phyloP scores from a whole-genome alignment of 1,140 invertebrate genomes.

The Condylostylus longicornis region DNA sequence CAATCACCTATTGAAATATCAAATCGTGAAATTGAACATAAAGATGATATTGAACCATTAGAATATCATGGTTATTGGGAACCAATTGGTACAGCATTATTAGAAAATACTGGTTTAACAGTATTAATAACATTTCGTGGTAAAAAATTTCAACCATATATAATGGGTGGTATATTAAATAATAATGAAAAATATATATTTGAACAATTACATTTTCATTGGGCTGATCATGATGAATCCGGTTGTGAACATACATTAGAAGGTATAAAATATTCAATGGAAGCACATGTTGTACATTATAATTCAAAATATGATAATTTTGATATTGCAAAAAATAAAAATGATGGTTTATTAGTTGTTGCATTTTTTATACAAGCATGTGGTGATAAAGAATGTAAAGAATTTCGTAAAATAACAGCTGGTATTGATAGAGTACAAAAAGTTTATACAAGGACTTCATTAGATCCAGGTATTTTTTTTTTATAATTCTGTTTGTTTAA shows the following conservation, averaged over 20 bases:
- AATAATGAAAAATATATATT: constrained; percentile 51
- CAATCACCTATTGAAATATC: constrained; percentile 38
- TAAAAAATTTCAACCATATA: constrained; percentile 27
- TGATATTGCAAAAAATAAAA: constrained; percentile 48
- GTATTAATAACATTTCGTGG: constrained; percentile 30
- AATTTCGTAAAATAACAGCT: constrained; percentile 31
- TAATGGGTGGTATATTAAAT: constrained; percentile 42
- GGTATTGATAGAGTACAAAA: constrained; percentile 29
- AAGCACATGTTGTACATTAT: constrained; percentile 65
- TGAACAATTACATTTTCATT: constrained; percentile 64
- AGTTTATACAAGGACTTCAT: constrained; percentile 25
- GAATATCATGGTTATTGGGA: constrained; percentile 40
- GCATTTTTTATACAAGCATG: constrained; percentile 53
- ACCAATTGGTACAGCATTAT: constrained; percentile 25
- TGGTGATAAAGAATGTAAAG: constrained; percentile 30
- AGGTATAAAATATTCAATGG: constrained; percentile 45
- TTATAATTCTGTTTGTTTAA: no score
- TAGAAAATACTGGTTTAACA: constrained; percentile 29
- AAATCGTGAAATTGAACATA: constrained; percentile 34
- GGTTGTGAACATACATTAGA: constrained; percentile 71
- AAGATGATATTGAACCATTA: constrained; percentile 37
- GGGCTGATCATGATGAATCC: constrained; percentile 48
- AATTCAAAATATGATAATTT: constrained; percentile 55
- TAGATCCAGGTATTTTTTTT: constrained; percentile 30
- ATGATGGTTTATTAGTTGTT: constrained; percentile 61